Evolutionary conservation across 1,140 invertebrate genomes (phyloP).

Genomic region (Catajapyx aquilonaris): DNA sequence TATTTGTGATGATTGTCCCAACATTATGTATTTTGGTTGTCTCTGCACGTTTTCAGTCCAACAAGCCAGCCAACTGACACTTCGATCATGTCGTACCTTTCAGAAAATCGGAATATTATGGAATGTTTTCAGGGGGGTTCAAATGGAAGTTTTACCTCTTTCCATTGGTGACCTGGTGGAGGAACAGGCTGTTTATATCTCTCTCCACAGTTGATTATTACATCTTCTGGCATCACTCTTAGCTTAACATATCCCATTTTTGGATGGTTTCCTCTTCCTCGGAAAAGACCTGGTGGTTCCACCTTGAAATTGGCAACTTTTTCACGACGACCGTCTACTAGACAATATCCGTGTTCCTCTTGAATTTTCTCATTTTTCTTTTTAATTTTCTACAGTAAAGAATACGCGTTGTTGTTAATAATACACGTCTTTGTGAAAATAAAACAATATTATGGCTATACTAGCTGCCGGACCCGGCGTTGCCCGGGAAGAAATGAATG

Average conservation of each 20-base stretch:
- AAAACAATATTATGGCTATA: too few relatives aligned
- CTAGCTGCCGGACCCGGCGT: too few relatives aligned
- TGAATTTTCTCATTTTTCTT: slow-evolving; percentile 72
- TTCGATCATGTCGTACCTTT: slow-evolving; percentile 93
- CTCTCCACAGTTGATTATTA: slow-evolving; percentile 96
- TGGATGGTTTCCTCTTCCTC: slow-evolving; percentile 95
- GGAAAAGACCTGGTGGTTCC: slow-evolving; percentile 90
- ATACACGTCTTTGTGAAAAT: neutral
- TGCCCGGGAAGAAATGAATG: too few relatives aligned
- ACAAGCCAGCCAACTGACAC: slow-evolving; percentile 88
- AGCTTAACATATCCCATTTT: slow-evolving; percentile 97
- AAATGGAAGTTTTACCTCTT: slow-evolving; percentile 84
- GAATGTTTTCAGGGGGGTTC: too few relatives aligned
- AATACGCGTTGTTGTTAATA: neutral
- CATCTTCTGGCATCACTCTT: slow-evolving; percentile 79
- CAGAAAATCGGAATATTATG: too few relatives aligned
- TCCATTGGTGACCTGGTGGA: slow-evolving; percentile 82
- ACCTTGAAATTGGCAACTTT: slow-evolving; percentile 98
- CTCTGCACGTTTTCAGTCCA: slow-evolving; percentile 98
- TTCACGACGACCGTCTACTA: slow-evolving; percentile 93
- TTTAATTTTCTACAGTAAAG: slow-evolving; percentile 39
- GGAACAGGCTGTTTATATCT: slow-evolving; percentile 67
- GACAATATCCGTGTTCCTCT: slow-evolving; percentile 89
- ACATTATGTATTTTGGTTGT: slow-evolving; percentile 97
- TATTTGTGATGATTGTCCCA: slow-evolving; percentile 98